phyloP scores from a whole-genome alignment of 1,140 invertebrate species.

The Drosophila subobscura region DNA sequence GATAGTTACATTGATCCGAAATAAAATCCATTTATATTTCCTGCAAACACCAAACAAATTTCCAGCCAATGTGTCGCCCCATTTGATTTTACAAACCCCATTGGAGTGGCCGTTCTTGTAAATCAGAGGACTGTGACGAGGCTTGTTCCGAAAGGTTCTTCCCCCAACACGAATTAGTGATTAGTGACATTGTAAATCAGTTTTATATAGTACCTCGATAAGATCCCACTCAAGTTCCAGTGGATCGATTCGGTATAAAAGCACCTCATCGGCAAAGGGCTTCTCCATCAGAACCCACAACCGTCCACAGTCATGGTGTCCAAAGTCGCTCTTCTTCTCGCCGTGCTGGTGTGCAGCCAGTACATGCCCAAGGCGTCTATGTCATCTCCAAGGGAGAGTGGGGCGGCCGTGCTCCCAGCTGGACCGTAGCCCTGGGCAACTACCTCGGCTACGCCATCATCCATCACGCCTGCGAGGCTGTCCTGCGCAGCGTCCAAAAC shows the following conservation, averaged over 20 bases:
- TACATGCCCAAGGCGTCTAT: conserved; percentile 45
- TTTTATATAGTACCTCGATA: conserved; percentile 4
- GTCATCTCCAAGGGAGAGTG: conserved; percentile 86
- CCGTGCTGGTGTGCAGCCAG: conserved; percentile 53
- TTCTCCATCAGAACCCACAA: conserved; percentile 10
- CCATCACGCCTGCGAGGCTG: conserved; percentile 87
- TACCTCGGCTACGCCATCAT: conserved; percentile 90
- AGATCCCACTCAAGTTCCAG: neutral
- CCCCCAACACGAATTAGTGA: conserved; percentile 19
- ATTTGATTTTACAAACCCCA: neutral
- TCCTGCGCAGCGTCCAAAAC: conserved; percentile 85
- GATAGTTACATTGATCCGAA: too few species aligned
- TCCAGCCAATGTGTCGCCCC: conserved; percentile 13
- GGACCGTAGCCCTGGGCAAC: conserved; percentile 82
- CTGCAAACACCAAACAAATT: too few species aligned
- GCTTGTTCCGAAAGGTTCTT: conserved; percentile 23
- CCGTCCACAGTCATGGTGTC: conserved; percentile 42
- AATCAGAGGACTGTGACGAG: conserved; percentile 5
- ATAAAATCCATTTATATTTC: too few species aligned
- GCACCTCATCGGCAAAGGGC: neutral
- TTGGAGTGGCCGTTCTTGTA: conserved; percentile 1
- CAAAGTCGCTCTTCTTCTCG: conserved; percentile 44
- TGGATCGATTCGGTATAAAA: conserved; percentile 34
- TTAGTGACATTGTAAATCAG: conserved; percentile 27
- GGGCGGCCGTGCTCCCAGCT: conserved; percentile 85